Conservation (phyloP, 2,888 invertebrate genomes). For the Philhelius pedissequus region DNA sequence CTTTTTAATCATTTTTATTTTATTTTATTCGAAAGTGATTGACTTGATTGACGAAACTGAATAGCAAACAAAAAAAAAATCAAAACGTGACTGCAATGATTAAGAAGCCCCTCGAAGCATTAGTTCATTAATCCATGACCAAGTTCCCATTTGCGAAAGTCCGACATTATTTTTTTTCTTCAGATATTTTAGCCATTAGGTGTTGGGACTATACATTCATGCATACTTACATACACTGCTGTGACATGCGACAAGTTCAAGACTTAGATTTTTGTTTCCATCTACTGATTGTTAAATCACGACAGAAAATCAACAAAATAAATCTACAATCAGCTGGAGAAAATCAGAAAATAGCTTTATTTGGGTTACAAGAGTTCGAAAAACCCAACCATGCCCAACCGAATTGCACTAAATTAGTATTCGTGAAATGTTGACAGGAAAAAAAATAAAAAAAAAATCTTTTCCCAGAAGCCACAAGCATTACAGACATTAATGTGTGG, state of each 20-base stretch:
- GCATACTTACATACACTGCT: background rate
- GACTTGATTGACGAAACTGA: conserved; percentile 1
- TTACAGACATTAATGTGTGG: background rate
- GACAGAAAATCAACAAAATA: background rate
- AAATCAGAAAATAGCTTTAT: background rate
- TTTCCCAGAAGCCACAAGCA: background rate
- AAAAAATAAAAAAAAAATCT: background rate
- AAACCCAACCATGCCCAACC: conserved; percentile 13
- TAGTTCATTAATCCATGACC: conserved; percentile 31
- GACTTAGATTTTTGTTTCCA: background rate
- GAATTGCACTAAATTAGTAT: conserved; percentile 28
- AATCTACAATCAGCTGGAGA: background rate
- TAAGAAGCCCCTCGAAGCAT: conserved; percentile 6
- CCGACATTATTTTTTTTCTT: background rate
- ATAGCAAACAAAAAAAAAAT: background rate
- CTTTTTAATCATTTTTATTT: background rate
- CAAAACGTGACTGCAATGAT: conserved; percentile 33
- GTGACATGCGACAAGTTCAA: conserved; percentile 11
- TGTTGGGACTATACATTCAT: background rate
- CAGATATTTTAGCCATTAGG: background rate
- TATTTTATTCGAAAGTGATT: conserved; percentile 3
- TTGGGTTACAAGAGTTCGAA: conserved; percentile 5
- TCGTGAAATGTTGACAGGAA: conserved; percentile 8
- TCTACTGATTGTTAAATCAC: conserved; percentile 2
- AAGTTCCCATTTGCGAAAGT: conserved; percentile 29